Conservation (phyloP, 2,113 vertebrate species). For the Pseudorhombus dupliciocellatus region DNA sequence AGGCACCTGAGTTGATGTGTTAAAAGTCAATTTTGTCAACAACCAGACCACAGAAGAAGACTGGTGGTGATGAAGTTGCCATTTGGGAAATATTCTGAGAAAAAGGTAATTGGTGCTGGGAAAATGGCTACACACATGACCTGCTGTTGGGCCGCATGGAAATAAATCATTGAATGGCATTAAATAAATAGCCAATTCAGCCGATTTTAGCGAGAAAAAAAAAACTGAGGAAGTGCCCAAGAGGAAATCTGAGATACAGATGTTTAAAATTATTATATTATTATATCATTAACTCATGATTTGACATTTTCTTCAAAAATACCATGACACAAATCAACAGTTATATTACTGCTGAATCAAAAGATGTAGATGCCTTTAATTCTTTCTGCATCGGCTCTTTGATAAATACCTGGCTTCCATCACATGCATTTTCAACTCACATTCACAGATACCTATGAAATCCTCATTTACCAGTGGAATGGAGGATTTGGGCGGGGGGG, state of each 20-base stretch:
- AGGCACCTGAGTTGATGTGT: slow-evolving; percentile 35
- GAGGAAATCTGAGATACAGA: slow-evolving; percentile 13
- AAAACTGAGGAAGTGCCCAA: slow-evolving; percentile 8
- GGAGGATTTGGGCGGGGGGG: slow-evolving; percentile 4
- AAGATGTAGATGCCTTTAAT: background rate
- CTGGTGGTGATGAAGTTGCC: background rate
- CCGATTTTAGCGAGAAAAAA: background rate
- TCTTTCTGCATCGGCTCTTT: background rate
- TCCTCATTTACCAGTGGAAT: slow-evolving; percentile 5
- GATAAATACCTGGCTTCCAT: slow-evolving; percentile 24
- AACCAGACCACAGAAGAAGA: slow-evolving; percentile 7
- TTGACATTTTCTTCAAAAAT: too few relatives aligned
- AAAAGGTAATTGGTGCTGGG: background rate
- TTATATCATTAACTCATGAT: background rate
- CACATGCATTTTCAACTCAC: slow-evolving; percentile 22
- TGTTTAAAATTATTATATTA: background rate
- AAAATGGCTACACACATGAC: too few relatives aligned
- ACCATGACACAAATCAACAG: background rate
- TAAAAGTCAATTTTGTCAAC: background rate
- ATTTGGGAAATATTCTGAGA: slow-evolving; percentile 3
- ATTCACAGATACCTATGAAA: background rate
- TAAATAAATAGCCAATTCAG: too few relatives aligned
- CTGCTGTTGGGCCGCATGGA: background rate
- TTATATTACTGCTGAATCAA: background rate
- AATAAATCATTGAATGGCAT: slow-evolving; percentile 14